These are phyloP conservation scores for Anastrepha obliqua DNA, from an alignment of 1,140 invertebrate species.

Conservation along the genomic window DNA sequence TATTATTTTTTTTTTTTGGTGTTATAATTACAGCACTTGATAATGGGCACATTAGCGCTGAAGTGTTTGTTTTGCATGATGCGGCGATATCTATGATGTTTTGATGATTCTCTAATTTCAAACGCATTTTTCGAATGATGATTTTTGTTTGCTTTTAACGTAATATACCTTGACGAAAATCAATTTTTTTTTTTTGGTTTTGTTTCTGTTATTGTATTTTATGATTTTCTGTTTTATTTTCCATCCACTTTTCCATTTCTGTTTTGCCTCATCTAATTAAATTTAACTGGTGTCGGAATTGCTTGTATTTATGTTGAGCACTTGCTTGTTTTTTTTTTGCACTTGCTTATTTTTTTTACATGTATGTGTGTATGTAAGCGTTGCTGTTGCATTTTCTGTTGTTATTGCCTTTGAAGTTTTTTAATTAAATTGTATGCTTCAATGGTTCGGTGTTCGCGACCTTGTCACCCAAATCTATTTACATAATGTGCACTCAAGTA, in stretches of 20 bases:
- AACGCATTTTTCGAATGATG: not conserved
- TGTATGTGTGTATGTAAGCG: not conserved
- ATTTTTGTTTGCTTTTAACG: not conserved
- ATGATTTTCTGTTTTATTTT: not conserved
- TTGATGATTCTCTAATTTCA: not conserved
- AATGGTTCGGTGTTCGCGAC: conserved; percentile 6
- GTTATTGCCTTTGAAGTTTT: not conserved
- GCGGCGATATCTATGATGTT: not conserved
- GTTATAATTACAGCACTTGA: conserved; percentile 9
- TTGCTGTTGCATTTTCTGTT: not conserved
- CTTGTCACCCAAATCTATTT: conserved; percentile 38
- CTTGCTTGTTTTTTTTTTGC: not conserved
- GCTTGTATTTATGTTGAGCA: not conserved
- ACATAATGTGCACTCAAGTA: conserved; percentile 15
- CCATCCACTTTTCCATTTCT: not conserved
- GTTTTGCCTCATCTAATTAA: not conserved
- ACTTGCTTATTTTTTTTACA: not conserved
- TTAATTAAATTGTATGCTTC: conserved; percentile 41
- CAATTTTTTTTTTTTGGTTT: not conserved
- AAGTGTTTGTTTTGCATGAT: not conserved
- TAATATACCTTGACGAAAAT: not conserved
- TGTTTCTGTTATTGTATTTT: not conserved
- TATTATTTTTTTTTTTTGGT: not conserved
- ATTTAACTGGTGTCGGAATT: not conserved
- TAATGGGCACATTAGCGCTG: not conserved